Base-by-base conservation (phyloP, 2,113 vertebrate genomes). In the Hoplias malabaricus region DNA sequence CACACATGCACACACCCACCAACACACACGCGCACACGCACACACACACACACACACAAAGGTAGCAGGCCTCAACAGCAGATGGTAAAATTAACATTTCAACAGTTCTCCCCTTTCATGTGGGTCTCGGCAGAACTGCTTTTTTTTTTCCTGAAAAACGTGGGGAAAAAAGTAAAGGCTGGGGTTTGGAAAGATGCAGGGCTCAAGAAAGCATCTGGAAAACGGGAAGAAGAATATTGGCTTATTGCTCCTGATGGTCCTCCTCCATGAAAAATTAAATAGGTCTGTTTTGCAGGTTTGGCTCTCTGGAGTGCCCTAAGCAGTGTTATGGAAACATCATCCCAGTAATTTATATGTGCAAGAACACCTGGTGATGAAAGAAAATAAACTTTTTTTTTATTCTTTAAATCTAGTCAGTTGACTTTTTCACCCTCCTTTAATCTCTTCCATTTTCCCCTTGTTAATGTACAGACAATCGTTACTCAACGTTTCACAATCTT, bases 51-150 rank as follows among this genome's bases (percentile, higher is more conserved):
- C 67, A 50, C 83, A 90, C 86, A 91, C 91, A 94, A 96, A 97
- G 93, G 93, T 97, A 98, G 94, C 94, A 93, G 93, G 94, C 92
- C 94, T 96, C 95, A 91, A 96, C 92, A 95, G 93, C 93, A 96
- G 95, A 98, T 94, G 95, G 95, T 94, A 94, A 98, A 98, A 97
- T 98, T 97, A 98, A 97, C 96, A 98, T 98, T 98, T 98, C 95
- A 98, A 97, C 95, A 97, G 93, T 92, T 96, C 90, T 89, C 91
- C 89, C 91, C 94, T 98, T 98, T 99, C 93, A 98, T 98, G 95
- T 96, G 83, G 73, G 94, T 96, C 95, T 97, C 94, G 87, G 91
- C 82, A 95, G 93, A 93, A 92, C 90, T 89, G 43, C 69, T 90
- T 90, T 93, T 85, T 90, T 93, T 85, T 93, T 93, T 91, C 83